These are phyloP conservation scores for Acomys russatus DNA, from an alignment of 2,797 vertebrate genomes.

Conservation along the genomic window DNA sequence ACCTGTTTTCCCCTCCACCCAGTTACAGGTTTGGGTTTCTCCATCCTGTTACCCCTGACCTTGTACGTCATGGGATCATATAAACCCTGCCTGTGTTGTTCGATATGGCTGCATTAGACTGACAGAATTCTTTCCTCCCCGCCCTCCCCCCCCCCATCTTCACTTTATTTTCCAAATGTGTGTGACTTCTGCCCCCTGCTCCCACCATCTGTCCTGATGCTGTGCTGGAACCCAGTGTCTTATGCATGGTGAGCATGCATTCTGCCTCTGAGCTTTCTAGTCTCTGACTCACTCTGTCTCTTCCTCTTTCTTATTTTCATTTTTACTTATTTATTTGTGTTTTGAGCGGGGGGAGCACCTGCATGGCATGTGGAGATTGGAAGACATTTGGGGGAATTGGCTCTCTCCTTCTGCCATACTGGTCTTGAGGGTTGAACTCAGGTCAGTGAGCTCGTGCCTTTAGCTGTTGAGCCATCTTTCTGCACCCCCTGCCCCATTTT, in stretches of 20 bases:
- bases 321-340: not conserved
- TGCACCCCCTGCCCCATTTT: not conserved
- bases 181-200: not conserved
- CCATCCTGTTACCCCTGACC: not conserved
- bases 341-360: not conserved
- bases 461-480: not conserved
- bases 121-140: not conserved
- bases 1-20: not conserved
- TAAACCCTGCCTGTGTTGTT: not conserved
- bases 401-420: not conserved
- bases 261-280: not conserved
- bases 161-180: constrained; percentile 10
- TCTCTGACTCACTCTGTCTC: not conserved
- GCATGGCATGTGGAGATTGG: not conserved
- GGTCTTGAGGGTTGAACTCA: not conserved
- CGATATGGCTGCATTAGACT: constrained; percentile 18
- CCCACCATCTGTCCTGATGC: not conserved
- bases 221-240: not conserved
- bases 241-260: not conserved
- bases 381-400: not conserved
- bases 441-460: not conserved
- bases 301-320: not conserved
- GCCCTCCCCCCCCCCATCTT: not conserved
- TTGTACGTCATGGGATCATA: constrained; percentile 6
- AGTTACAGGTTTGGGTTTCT: not conserved